Conservation (phyloP, 2,113 vertebrate genomes). For the Etia nguti region DNA sequence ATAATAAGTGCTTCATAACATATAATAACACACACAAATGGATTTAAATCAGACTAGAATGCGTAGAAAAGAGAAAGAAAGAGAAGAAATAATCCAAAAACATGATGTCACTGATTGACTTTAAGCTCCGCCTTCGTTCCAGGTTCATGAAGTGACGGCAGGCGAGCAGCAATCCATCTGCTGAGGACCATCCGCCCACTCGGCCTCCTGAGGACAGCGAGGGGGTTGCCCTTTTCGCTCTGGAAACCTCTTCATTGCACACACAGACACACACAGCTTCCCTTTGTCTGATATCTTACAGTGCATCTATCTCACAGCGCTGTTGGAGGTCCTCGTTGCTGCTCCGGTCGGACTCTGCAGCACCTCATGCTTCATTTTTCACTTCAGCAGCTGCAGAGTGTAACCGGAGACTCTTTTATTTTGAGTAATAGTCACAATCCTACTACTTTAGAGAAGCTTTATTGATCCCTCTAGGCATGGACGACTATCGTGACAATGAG, state of each 20-base stretch:
- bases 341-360: accelerated
- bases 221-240: slow-evolving; percentile 33
- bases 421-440: background rate
- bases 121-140: background rate
- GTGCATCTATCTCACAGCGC: background rate
- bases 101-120: background rate
- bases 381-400: background rate
- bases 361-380: background rate
- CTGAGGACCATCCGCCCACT: slow-evolving; percentile 48
- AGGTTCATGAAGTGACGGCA: slow-evolving; percentile 11
- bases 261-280: background rate
- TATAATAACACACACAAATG: background rate
- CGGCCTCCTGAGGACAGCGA: slow-evolving; percentile 18
- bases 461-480: background rate
- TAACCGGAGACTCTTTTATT: background rate
- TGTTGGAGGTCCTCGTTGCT: background rate
- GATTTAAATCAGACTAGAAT: background rate
- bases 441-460: background rate
- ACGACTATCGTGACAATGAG: background rate
- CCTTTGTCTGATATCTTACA: background rate
- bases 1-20: background rate
- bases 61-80: background rate
- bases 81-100: background rate
- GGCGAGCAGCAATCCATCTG: slow-evolving; percentile 53
- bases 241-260: background rate